phyloP scores from a whole-genome alignment of 2,797 vertebrate genomes.

The Atherinosoma microstoma region DNA sequence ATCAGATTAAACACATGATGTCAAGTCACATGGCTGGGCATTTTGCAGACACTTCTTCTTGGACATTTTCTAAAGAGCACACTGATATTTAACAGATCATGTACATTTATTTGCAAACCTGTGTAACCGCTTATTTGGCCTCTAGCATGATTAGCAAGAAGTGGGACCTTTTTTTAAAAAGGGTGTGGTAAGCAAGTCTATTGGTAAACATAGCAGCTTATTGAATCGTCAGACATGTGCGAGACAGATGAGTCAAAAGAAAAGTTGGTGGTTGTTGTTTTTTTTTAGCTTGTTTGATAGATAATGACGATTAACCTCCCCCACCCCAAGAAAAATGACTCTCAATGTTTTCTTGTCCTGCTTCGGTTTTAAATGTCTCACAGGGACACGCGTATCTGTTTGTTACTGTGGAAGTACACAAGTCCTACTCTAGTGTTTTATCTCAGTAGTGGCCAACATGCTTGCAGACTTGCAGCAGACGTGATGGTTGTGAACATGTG shows the following conservation, averaged over 20 bases:
- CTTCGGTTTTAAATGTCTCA: neutral
- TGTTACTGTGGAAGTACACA: neutral
- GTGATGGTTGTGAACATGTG: neutral
- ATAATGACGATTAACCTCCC: neutral
- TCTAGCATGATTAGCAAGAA: neutral
- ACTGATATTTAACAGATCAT: neutral
- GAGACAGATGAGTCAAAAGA: neutral
- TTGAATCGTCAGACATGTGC: neutral
- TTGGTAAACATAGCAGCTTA: neutral
- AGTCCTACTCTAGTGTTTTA: neutral
- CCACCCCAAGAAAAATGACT: neutral
- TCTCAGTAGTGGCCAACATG: neutral
- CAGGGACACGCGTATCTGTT: neutral
- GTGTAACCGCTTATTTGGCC: neutral
- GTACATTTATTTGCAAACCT: neutral
- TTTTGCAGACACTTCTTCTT: neutral
- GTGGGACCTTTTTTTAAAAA: neutral
- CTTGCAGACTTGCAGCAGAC: neutral
- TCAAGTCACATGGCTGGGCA: neutral
- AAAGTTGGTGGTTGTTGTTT: neutral
- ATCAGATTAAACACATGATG: neutral
- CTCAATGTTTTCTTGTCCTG: neutral
- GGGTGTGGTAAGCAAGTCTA: too few species aligned
- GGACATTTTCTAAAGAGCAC: neutral
- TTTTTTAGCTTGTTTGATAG: neutral